Evolutionary conservation across 2,888 invertebrate genomes (phyloP).

Genomic region (Brachylomia viminalis): DNA sequence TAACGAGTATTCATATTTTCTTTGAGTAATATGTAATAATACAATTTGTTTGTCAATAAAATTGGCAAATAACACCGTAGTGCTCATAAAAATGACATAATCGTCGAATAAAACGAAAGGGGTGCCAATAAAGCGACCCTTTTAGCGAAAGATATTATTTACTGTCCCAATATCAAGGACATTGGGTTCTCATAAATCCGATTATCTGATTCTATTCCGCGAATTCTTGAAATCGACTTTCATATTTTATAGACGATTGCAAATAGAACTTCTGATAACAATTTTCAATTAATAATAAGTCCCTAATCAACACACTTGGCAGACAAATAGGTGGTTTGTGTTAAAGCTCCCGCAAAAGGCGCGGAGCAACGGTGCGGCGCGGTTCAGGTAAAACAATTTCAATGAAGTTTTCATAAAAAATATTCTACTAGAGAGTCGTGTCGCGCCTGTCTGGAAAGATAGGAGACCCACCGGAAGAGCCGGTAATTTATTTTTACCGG

Average conservation of each 20-base stretch:
- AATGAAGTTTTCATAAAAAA: too few species aligned
- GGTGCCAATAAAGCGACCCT: constrained; percentile 86
- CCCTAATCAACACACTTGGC: too few species aligned
- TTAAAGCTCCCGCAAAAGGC: too few species aligned
- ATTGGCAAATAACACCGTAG: constrained; percentile 80
- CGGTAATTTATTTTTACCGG: neutral
- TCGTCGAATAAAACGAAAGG: constrained; percentile 86
- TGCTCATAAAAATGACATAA: constrained; percentile 87
- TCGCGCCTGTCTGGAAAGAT: too few species aligned
- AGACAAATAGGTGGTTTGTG: too few species aligned
- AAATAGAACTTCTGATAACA: neutral
- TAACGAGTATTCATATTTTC: too few species aligned
- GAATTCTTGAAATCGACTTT: constrained; percentile 2
- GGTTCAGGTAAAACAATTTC: too few species aligned
- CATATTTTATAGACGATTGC: neutral
- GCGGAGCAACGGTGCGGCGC: too few species aligned
- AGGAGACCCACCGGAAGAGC: neutral
- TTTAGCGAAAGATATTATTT: constrained; percentile 87
- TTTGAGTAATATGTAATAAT: constrained; percentile 61
- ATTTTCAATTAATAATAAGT: neutral
- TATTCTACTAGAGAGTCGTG: too few species aligned
- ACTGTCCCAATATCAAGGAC: constrained; percentile 84
- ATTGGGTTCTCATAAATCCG: constrained; percentile 77
- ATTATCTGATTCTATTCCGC: constrained; percentile 76
- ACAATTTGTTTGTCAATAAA: constrained; percentile 84